These are phyloP conservation scores for Caenorhabditis remanei DNA, from an alignment of 1,140 invertebrate species.

Conservation along the genomic window DNA sequence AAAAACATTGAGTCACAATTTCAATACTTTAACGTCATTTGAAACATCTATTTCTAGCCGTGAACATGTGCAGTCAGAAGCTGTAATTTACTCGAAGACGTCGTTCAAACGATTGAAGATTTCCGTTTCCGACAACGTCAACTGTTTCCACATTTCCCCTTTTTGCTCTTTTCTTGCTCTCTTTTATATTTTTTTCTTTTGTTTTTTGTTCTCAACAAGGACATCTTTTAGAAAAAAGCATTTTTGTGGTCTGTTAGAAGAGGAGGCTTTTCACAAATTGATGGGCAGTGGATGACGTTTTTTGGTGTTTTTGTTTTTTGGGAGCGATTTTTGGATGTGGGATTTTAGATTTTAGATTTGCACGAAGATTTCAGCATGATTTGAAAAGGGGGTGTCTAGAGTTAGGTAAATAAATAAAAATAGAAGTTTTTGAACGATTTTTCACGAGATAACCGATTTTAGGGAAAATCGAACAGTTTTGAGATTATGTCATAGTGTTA, in stretches of 20 bases:
- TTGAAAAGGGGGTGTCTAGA: too few species aligned
- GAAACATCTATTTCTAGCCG: too few species aligned
- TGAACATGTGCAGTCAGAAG: not conserved
- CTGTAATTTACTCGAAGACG: not conserved
- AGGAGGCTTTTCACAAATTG: slow-evolving; percentile 1
- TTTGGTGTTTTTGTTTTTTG: too few species aligned
- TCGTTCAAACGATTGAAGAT: not conserved
- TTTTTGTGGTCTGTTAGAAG: not conserved
- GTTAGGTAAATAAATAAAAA: too few species aligned
- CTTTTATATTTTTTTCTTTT: not conserved
- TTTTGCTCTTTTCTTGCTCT: not conserved
- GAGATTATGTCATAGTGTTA: too few species aligned
- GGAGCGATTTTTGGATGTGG: too few species aligned
- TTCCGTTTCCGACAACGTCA: not conserved
- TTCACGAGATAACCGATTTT: too few species aligned
- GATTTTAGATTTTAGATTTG: not conserved
- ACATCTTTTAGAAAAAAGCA: not conserved
- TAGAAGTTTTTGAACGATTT: too few species aligned
- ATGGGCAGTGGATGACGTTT: not conserved
- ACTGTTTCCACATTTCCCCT: not conserved
- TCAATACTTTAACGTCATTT: too few species aligned
- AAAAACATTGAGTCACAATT: not conserved
- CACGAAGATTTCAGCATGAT: too few species aligned
- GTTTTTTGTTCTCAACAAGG: not conserved
- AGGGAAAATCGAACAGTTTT: too few species aligned